Base-by-base conservation (phyloP, 2,888 invertebrate genomes). In the Oscheius sp. region DNA sequence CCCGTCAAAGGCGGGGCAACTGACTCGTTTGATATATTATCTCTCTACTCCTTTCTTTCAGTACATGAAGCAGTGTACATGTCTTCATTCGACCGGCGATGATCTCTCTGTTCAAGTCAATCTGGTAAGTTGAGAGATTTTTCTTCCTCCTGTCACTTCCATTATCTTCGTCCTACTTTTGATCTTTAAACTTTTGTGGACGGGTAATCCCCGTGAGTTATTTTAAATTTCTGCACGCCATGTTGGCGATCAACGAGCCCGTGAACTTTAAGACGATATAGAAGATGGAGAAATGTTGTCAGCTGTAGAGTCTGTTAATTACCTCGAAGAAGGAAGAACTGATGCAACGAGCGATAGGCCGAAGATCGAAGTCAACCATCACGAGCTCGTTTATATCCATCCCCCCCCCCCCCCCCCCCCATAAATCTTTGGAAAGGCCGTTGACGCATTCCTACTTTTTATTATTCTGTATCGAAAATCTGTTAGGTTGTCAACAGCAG, bases 61-160 rank as follows among this genome's bases (percentile, higher is more conserved):
- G 44, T 44, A 28, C 24, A 74, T 72, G 72, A 70, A 72, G 65
- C 69, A 74, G 51, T 76, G 76, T 70, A 69, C 70, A 71, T 76
- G 76, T 51, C 72, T 76, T 30, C 76, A 76, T 45, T 71, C 69
- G 45, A 67, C 70, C 12, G 69, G 70, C 22, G 76, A 76, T 32
- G 76, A 72, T 5, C 57, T 62, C 38, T 70, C 73, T 20, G 71
- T 70, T 3, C 33, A 63, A 36, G 67, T 69, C 32, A 75, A 75
- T 51, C 41, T 75, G 68, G 75, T 73, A 49, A 57, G 73, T 33
- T 20, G 8, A 8, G 6, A 6, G 49, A 44, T 20, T 24, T 22
- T 22, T 24, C 24, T 20, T 24, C 17, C 17, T 6, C 17, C 45
- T 6, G n/a, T n/a, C n/a, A n/a, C n/a, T n/a, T n/a, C n/a, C n/a